Evolutionary conservation across 2,797 vertebrate genomes (phyloP).

Genomic region (Luscinia megarhynchos): DNA sequence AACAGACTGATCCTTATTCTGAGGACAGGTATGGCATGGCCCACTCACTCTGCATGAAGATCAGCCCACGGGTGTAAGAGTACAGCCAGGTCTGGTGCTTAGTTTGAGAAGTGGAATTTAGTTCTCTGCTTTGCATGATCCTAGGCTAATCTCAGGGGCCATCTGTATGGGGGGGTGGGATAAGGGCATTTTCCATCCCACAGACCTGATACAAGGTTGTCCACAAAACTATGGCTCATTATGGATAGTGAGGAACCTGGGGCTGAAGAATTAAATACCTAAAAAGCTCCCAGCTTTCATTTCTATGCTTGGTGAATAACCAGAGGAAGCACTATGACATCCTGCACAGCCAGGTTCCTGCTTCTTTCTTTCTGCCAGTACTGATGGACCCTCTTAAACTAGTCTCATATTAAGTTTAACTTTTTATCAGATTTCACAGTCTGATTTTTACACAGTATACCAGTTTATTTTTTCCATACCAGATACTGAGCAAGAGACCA

Average conservation of each 20-base stretch:
- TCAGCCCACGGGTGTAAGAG: neutral
- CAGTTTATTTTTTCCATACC: neutral
- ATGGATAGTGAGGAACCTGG: neutral
- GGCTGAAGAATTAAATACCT: neutral
- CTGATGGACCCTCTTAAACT: neutral
- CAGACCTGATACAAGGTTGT: rapidly evolving
- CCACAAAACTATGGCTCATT: neutral
- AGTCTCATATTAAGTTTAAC: neutral
- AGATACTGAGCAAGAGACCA: neutral
- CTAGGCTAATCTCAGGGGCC: neutral
- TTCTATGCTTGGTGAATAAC: neutral
- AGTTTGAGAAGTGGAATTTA: neutral
- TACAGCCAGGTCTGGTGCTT: neutral
- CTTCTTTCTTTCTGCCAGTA: neutral
- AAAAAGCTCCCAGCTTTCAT: neutral
- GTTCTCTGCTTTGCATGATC: neutral
- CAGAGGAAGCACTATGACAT: neutral
- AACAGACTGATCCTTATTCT: neutral
- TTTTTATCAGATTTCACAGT: neutral
- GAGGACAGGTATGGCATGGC: neutral
- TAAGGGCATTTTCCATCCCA: neutral
- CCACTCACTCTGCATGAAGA: neutral
- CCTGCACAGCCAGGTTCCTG: neutral
- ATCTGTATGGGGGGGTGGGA: neutral
- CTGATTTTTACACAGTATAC: neutral